phyloP scores from a whole-genome alignment of 2,113 vertebrate genomes.

The Rhabdomys dilectus region DNA sequence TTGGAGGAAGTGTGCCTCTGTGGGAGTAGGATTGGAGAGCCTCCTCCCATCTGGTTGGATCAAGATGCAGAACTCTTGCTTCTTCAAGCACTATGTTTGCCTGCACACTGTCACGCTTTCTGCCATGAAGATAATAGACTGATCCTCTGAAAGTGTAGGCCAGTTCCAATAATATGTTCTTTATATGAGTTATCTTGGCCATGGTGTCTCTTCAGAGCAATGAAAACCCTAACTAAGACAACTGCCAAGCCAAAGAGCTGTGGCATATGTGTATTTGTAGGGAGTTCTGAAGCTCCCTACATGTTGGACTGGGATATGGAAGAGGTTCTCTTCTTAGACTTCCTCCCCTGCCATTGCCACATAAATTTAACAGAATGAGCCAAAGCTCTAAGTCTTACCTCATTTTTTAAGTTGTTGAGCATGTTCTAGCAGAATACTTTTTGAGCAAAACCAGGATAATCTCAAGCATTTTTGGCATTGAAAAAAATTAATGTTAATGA shows the following conservation, averaged over 20 bases:
- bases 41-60: no score
- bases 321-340: background rate
- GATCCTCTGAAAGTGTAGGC: no score
- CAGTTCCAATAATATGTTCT: no score
- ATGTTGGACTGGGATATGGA: rapidly evolving
- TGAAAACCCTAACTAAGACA: no score
- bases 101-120: no score
- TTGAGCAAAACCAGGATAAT: background rate
- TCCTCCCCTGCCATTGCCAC: background rate
- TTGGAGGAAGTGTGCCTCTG: no score
- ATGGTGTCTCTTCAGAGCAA: no score
- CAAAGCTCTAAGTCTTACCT: background rate
- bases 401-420: background rate
- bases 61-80: no score
- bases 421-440: background rate
- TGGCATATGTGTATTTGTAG: background rate
- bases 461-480: background rate
- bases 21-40: no score
- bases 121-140: no score
- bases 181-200: no score
- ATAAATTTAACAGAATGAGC: background rate
- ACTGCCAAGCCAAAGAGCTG: background rate
- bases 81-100: no score
- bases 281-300: background rate
- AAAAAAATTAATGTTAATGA: background rate